Percentiles rank a stretch among this genome's conserved stretches.
phyloP scores from a whole-genome alignment of 2,797 vertebrate genomes.

The Nyctalus aviator region DNA sequence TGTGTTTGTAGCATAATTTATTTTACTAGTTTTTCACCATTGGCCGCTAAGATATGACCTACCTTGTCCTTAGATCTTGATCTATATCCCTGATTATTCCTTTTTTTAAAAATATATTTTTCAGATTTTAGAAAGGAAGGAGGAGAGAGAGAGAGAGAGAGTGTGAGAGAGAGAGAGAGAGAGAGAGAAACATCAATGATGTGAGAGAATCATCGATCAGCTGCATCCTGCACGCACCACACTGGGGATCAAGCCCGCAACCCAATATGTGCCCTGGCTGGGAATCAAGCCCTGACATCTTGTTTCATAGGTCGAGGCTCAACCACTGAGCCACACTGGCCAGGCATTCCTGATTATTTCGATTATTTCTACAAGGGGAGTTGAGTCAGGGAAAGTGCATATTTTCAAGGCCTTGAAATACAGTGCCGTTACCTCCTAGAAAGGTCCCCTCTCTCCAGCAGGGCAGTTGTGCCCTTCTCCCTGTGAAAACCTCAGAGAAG shows the following conservation, averaged over 20 bases:
- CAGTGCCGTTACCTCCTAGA: neutral
- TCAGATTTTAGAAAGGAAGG: too few relatives aligned
- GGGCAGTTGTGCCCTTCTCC: neutral
- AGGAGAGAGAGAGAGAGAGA: too few relatives aligned
- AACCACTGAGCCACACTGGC: too few relatives aligned
- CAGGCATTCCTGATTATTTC: too few relatives aligned
- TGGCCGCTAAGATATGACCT: neutral
- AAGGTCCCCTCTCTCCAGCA: neutral
- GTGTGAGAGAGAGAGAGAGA: too few relatives aligned
- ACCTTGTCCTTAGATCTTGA: neutral
- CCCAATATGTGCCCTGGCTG: too few relatives aligned
- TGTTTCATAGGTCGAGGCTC: too few relatives aligned
- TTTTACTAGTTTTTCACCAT: neutral
- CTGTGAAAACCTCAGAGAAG: neutral
- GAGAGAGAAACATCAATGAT: too few relatives aligned
- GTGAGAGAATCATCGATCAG: too few relatives aligned
- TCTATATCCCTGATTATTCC: neutral
- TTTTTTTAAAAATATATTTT: neutral
- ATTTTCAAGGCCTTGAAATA: conserved; percentile 12
- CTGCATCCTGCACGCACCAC: too few relatives aligned
- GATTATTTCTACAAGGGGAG: neutral
- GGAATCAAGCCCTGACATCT: too few relatives aligned
- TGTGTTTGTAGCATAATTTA: neutral
- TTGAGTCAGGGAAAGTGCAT: neutral
- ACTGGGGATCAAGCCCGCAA: too few relatives aligned